phyloP scores from a whole-genome alignment of 2,113 vertebrate species.

The Ia io region DNA sequence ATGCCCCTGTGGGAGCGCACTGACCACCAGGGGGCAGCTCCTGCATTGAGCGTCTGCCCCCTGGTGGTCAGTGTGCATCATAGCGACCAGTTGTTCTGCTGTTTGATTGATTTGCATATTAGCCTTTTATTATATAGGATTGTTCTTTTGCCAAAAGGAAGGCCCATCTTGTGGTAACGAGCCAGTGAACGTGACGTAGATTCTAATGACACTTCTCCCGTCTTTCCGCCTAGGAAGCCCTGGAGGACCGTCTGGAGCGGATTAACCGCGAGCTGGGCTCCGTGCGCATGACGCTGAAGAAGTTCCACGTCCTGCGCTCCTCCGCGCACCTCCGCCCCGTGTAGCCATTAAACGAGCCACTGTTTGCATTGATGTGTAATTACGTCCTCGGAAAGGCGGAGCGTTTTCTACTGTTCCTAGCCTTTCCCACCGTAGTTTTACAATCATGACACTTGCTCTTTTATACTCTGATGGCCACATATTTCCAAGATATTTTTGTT shows the following conservation, averaged over 20 bases:
- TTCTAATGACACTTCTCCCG: background rate
- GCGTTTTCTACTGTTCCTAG: conserved; percentile 85
- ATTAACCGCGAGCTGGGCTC: conserved; percentile 93
- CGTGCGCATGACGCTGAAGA: conserved; percentile 96
- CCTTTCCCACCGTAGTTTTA: conserved; percentile 74
- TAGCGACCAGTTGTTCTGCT: too few species aligned
- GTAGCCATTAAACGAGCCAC: conserved; percentile 72
- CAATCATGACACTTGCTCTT: conserved; percentile 80
- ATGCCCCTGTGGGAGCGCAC: too few species aligned
- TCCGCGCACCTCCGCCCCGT: conserved; percentile 90
- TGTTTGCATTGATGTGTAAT: conserved; percentile 82
- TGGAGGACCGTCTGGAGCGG: conserved; percentile 95
- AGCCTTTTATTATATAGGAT: too few species aligned
- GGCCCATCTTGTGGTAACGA: background rate
- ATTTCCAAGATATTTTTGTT: conserved; percentile 87
- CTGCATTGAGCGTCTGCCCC: too few species aligned
- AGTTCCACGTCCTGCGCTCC: conserved; percentile 92
- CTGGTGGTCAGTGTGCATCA: too few species aligned
- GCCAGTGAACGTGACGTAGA: background rate
- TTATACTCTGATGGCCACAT: conserved; percentile 83
- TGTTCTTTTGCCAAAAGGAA: background rate
- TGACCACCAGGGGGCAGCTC: too few species aligned
- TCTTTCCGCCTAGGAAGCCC: conserved; percentile 86
- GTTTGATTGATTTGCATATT: too few species aligned
- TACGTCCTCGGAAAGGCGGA: conserved; percentile 82